Evolutionary conservation across 2,797 vertebrate species (phyloP).

Genomic region (Morus bassanus): DNA sequence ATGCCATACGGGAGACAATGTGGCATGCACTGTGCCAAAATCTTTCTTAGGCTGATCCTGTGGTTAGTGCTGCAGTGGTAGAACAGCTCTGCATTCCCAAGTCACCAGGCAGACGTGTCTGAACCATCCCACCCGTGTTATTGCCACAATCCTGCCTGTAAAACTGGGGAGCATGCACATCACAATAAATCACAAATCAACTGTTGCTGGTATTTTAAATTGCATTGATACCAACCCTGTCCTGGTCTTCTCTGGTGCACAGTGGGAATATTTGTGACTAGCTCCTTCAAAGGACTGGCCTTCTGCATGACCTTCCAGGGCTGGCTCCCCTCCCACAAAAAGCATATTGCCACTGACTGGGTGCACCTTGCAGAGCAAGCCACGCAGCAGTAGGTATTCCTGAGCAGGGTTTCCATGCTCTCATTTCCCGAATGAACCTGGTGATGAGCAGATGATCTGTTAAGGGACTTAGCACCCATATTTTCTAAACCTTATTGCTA

Average conservation of each 20-base stretch:
- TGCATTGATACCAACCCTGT: not conserved
- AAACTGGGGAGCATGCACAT: not conserved
- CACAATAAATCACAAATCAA: not conserved
- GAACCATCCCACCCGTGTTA: not conserved
- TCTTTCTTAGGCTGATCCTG: not conserved
- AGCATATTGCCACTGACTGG: accelerated
- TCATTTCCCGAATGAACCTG: not conserved
- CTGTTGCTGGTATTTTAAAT: not conserved
- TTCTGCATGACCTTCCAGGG: not conserved
- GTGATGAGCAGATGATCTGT: not conserved
- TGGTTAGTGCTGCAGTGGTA: not conserved
- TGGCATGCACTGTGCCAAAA: not conserved
- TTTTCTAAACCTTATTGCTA: not conserved
- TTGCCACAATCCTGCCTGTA: not conserved
- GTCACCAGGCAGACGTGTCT: not conserved
- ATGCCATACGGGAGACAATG: accelerated
- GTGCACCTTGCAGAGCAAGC: not conserved
- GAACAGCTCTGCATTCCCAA: not conserved
- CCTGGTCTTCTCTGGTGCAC: not conserved
- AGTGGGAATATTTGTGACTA: not conserved
- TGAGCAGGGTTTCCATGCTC: not conserved
- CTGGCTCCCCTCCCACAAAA: not conserved
- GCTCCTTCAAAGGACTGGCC: not conserved
- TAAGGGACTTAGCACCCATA: not conserved
- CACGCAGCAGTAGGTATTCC: not conserved